Evolutionary conservation across 37 sponge, comb jelly and placozoan genomes (phyloP).

Genomic region (Theonella swinhoei): DNA sequence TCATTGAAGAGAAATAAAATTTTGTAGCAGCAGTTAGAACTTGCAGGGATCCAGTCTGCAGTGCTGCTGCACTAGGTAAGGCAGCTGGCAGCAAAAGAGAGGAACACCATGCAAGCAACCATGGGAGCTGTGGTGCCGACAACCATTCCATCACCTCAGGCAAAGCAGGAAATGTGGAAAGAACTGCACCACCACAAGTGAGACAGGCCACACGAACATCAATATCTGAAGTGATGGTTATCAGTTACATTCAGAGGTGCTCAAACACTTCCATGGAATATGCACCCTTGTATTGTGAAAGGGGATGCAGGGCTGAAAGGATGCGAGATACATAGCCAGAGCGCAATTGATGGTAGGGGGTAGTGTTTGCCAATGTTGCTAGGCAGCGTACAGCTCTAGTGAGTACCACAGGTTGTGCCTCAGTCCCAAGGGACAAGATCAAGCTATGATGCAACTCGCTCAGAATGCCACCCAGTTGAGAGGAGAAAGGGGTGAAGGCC

Average conservation of each 20-base stretch:
- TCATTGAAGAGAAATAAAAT: conserved; percentile 50
- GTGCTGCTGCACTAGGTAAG: not conserved
- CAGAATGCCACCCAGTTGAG: conserved; percentile 63
- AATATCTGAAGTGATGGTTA: conserved; percentile 20
- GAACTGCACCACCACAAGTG: conserved; percentile 57
- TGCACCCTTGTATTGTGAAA: conserved; percentile 41
- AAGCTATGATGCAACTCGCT: conserved; percentile 67
- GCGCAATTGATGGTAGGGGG: conserved; percentile 66
- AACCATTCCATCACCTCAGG: conserved; percentile 70
- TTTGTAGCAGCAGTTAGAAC: conserved; percentile 46
- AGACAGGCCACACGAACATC: conserved; percentile 65
- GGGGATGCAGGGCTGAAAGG: conserved; percentile 17
- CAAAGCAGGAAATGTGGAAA: conserved; percentile 46
- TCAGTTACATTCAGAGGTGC: not conserved
- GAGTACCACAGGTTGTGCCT: conserved; percentile 39
- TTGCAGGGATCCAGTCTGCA: conserved; percentile 54
- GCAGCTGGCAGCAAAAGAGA: conserved; percentile 10
- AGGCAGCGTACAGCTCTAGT: conserved; percentile 12
- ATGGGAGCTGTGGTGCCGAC: not conserved
- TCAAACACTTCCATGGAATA: not conserved
- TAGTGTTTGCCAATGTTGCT: conserved; percentile 39
- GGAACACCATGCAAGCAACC: conserved; percentile 49
- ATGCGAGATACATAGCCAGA: conserved; percentile 50
- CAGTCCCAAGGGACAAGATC: conserved; percentile 48
- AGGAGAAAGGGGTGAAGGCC: conserved; percentile 48